These are phyloP conservation scores for Ammodytes dubius DNA, from an alignment of 2,113 vertebrate species.

Conservation along the genomic window DNA sequence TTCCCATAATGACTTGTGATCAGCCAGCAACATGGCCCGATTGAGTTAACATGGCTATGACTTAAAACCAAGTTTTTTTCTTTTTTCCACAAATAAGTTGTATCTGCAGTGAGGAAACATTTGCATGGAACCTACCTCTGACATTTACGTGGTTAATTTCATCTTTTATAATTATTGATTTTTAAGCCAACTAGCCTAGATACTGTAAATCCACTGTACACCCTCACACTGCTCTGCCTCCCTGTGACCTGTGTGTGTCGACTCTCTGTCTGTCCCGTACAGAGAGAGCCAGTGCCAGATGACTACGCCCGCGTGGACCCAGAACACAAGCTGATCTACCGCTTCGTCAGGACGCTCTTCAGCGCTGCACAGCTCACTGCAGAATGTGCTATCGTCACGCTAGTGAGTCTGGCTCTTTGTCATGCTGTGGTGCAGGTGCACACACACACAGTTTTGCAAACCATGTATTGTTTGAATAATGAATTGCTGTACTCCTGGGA, in stretches of 20 bases:
- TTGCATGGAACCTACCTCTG: background rate
- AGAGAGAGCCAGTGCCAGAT: constrained; percentile 96
- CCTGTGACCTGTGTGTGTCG: background rate
- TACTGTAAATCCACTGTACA: no score
- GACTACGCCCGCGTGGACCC: constrained; percentile 94
- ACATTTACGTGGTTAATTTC: background rate
- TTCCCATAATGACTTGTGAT: no score
- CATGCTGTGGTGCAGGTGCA: background rate
- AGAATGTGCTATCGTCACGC: constrained; percentile 98
- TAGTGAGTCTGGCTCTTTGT: constrained; percentile 86
- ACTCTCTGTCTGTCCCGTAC: constrained; percentile 37
- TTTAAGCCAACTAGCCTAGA: background rate
- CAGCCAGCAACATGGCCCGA: no score
- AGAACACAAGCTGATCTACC: constrained; percentile 99
- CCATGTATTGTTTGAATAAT: background rate
- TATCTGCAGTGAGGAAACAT: background rate
- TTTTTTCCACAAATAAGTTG: no score
- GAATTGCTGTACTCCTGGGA: background rate
- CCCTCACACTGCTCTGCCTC: background rate
- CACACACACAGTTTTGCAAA: background rate
- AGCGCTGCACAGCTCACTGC: constrained; percentile 98
- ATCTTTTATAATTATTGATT: no score
- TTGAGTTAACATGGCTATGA: no score
- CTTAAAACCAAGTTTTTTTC: no score
- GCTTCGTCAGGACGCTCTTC: constrained; percentile 97